A percentile compares a stretch with the other conserved stretches of the same genome.
Evolutionary conservation across 2,113 vertebrate species (phyloP).

Genomic region (Istiophorus platypterus): DNA sequence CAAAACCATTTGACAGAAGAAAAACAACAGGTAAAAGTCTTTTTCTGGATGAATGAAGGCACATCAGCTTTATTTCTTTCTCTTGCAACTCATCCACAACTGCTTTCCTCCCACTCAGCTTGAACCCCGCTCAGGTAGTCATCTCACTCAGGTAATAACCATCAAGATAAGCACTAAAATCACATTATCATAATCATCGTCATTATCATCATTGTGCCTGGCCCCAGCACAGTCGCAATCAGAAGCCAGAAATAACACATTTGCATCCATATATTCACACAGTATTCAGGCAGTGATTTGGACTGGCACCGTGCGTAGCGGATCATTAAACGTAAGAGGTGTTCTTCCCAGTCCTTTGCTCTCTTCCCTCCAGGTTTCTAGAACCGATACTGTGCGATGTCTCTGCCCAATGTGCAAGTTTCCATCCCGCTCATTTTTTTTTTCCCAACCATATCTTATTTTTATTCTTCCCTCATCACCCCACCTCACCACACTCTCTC

Average conservation of each 20-base stretch:
- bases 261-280: conserved; percentile 65
- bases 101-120: conserved; percentile 51
- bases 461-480: conserved; percentile 63
- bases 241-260: conserved; percentile 65
- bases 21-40: conserved; percentile 32
- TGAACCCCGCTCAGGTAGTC: conserved; percentile 56
- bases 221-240: conserved; percentile 68
- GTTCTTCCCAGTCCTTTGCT: conserved; percentile 59
- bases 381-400: conserved; percentile 48
- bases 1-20: not conserved
- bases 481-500: conserved; percentile 42
- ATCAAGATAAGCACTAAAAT: conserved; percentile 76
- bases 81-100: conserved; percentile 38
- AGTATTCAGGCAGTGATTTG: conserved; percentile 66
- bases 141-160: conserved; percentile 74
- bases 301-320: conserved; percentile 58
- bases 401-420: conserved; percentile 63
- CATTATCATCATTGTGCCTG: conserved; percentile 67
- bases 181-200: conserved; percentile 75
- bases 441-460: conserved; percentile 72
- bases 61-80: conserved; percentile 27
- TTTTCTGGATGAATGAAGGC: conserved; percentile 1
- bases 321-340: conserved; percentile 75
- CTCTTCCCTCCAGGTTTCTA: conserved; percentile 60
- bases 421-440: conserved; percentile 66